phyloP scores from a whole-genome alignment of 2,113 vertebrate species.

The Pelecanoides urinatrix region DNA sequence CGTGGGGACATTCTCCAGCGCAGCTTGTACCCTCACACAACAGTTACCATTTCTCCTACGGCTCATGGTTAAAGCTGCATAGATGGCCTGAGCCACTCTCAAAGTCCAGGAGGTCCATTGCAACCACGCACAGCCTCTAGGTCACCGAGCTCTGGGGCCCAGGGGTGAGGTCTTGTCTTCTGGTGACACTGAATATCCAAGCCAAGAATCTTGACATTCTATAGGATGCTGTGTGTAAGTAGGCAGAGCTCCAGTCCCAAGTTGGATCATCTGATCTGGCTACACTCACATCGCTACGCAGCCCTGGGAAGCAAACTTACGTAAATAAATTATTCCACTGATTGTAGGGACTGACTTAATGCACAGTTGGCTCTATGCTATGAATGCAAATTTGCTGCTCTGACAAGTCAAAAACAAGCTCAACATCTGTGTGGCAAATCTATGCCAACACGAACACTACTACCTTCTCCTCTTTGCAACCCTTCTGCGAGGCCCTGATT shows the following conservation, averaged over 20 bases:
- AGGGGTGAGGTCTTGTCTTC: not conserved
- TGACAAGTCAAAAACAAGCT: not conserved
- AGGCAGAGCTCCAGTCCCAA: not conserved
- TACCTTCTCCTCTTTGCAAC: not conserved
- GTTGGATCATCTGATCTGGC: not conserved
- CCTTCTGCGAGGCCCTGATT: not conserved
- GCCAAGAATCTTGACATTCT: not conserved
- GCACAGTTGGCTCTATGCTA: not conserved
- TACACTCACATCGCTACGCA: not conserved
- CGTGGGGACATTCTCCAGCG: not conserved
- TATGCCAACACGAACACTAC: fast-evolving
- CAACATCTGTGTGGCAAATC: not conserved
- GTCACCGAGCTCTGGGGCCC: not conserved
- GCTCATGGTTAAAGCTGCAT: not conserved
- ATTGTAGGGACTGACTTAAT: not conserved
- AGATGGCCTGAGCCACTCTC: not conserved
- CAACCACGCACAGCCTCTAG: not conserved
- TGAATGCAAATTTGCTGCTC: not conserved
- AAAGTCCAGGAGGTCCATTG: not conserved
- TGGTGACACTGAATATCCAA: not conserved
- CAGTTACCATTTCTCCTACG: not conserved
- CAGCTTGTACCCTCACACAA: not conserved
- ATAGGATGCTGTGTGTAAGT: not conserved
- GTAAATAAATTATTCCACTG: not conserved
- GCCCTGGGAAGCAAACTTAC: not conserved